These are phyloP conservation scores for Muscina levida DNA, from an alignment of 2,888 invertebrate genomes.

Conservation along the genomic window DNA sequence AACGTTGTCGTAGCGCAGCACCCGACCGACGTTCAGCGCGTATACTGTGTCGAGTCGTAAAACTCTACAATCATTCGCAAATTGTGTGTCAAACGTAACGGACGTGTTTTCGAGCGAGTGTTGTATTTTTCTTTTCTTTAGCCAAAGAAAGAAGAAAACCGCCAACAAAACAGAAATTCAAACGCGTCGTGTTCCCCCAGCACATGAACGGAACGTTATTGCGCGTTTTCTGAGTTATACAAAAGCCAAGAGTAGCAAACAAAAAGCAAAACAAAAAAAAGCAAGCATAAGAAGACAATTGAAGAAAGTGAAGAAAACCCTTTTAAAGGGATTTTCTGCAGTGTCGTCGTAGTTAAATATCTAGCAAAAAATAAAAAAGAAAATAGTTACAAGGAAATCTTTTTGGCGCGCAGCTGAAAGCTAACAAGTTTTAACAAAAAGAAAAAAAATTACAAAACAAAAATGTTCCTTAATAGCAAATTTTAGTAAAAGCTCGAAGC, in stretches of 20 bases:
- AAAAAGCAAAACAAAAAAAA: constrained; percentile 39
- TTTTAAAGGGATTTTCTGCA: constrained; percentile 60
- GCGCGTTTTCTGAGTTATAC: constrained; percentile 37
- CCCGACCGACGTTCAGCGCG: not conserved
- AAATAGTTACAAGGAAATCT: constrained; percentile 37
- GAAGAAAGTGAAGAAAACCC: constrained; percentile 36
- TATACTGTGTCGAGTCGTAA: constrained; percentile 48
- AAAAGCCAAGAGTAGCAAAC: constrained; percentile 48
- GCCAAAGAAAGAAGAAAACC: constrained; percentile 47
- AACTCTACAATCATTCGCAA: constrained; percentile 78
- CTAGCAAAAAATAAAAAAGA: constrained; percentile 50
- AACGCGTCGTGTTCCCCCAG: constrained; percentile 47
- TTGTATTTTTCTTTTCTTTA: constrained; percentile 63
- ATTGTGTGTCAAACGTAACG: constrained; percentile 79
- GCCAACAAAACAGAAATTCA: constrained; percentile 28
- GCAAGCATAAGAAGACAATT: constrained; percentile 31
- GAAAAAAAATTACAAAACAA: constrained; percentile 41
- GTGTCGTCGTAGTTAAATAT: constrained; percentile 40
- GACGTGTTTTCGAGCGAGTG: constrained; percentile 72
- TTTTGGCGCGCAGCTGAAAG: constrained; percentile 33
- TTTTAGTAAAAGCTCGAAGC: constrained; percentile 69
- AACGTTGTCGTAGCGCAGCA: constrained; percentile 51
- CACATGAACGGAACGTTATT: constrained; percentile 7
- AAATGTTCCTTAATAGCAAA: constrained; percentile 78
- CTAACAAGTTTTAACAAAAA: constrained; percentile 15